Percentiles rank a stretch among this genome's conserved stretches.
phyloP scores from a whole-genome alignment of 2,888 invertebrate species.

The Euplagia quadripunctaria region DNA sequence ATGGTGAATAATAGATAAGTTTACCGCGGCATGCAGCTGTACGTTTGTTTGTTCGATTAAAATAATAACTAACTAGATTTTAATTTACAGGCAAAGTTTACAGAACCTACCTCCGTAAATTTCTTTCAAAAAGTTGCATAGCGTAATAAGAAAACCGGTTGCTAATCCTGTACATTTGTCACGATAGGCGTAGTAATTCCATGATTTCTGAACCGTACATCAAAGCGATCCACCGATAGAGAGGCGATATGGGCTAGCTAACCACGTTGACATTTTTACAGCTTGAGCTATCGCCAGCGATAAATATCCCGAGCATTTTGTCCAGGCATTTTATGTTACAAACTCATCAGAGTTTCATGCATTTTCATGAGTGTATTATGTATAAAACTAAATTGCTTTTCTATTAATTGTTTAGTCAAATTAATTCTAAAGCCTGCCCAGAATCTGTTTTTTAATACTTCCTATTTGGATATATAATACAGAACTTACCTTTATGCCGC shows the following conservation, averaged over 20 bases:
- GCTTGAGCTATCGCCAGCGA: constrained; percentile 71
- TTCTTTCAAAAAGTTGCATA: constrained; percentile 4
- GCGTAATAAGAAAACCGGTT: constrained; percentile 26
- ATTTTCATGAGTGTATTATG: constrained; percentile 57
- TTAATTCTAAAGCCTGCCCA: constrained; percentile 8
- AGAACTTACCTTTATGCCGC: too few species aligned
- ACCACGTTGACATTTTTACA: constrained; percentile 81
- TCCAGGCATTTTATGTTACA: constrained; percentile 50
- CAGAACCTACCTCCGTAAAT: neutral
- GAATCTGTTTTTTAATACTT: neutral
- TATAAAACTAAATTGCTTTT: constrained; percentile 44
- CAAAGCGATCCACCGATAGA: constrained; percentile 61
- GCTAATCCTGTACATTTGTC: constrained; percentile 45
- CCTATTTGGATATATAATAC: too few species aligned
- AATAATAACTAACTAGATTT: too few species aligned
- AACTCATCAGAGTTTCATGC: constrained; percentile 57
- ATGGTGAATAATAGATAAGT: too few species aligned
- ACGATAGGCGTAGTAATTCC: constrained; percentile 47
- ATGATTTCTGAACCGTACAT: constrained; percentile 58
- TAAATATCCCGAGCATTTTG: constrained; percentile 68
- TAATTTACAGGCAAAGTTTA: neutral
- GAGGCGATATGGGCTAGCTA: constrained; percentile 64
- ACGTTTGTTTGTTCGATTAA: too few species aligned
- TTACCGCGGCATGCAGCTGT: too few species aligned
- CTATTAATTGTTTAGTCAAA: constrained; percentile 14